Evolutionary conservation across 2,113 vertebrate species (phyloP).

Genomic region (Zapornia atra): DNA sequence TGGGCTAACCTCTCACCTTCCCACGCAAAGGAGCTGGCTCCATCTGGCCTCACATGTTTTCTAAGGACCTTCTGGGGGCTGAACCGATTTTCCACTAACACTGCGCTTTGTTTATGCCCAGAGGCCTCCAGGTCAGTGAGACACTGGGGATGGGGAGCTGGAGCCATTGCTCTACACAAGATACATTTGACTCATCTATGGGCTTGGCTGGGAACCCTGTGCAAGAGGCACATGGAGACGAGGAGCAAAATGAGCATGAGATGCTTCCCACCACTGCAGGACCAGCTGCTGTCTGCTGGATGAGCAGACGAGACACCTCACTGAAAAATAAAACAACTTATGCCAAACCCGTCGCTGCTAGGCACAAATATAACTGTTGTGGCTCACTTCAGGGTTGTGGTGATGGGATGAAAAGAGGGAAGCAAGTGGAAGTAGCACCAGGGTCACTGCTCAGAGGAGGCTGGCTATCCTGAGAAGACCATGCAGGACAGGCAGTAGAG

Average conservation of each 20-base stretch:
- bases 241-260: background rate
- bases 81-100: background rate
- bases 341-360: background rate
- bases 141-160: background rate
- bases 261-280: background rate
- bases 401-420: background rate
- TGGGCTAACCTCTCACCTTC: background rate
- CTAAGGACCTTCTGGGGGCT: background rate
- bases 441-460: background rate
- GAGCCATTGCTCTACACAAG: background rate
- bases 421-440: background rate
- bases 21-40: slow-evolving; percentile 29
- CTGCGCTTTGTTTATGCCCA: background rate
- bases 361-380: background rate
- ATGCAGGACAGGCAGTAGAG: background rate
- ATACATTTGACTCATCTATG: background rate
- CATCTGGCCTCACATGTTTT: background rate
- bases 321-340: background rate
- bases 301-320: background rate
- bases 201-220: background rate
- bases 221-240: background rate
- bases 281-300: background rate
- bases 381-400: background rate
- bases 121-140: slow-evolving; percentile 19
- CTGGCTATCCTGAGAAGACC: background rate